phyloP scores from a whole-genome alignment of 2,888 invertebrate species.

The Cephonodes hylas region DNA sequence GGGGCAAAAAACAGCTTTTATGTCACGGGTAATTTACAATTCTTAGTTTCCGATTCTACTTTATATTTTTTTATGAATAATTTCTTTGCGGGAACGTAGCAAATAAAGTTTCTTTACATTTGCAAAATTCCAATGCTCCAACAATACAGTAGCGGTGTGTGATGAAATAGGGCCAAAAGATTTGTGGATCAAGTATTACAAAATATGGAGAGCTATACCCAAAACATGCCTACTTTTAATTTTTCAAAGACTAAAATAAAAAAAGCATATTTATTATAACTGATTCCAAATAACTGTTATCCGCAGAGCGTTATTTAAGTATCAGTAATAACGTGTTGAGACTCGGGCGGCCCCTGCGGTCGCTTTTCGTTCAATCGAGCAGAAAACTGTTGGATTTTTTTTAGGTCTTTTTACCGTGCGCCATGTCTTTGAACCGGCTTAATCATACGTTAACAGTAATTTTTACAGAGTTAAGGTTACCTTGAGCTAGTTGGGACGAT shows the following conservation, averaged over 20 bases:
- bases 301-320: background rate
- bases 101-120: no score
- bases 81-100: no score
- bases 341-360: constrained; percentile 34
- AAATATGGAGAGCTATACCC: no score
- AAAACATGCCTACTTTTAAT: no score
- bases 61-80: no score
- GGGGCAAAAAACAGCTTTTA: no score
- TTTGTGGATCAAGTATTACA: no score
- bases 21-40: no score
- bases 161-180: no score
- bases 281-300: background rate
- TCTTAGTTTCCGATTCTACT: no score
- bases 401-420: constrained; percentile 47
- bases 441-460: constrained; percentile 48
- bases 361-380: constrained; percentile 55
- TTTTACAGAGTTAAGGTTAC: constrained; percentile 19
- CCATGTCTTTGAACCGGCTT: constrained; percentile 56
- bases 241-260: background rate
- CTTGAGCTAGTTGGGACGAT: background rate
- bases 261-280: background rate
- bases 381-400: constrained; percentile 53
- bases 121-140: no score
- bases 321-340: constrained; percentile 14
- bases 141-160: no score